Conservation (phyloP, 2,888 invertebrate genomes). For the Napeogenes sylphis region DNA sequence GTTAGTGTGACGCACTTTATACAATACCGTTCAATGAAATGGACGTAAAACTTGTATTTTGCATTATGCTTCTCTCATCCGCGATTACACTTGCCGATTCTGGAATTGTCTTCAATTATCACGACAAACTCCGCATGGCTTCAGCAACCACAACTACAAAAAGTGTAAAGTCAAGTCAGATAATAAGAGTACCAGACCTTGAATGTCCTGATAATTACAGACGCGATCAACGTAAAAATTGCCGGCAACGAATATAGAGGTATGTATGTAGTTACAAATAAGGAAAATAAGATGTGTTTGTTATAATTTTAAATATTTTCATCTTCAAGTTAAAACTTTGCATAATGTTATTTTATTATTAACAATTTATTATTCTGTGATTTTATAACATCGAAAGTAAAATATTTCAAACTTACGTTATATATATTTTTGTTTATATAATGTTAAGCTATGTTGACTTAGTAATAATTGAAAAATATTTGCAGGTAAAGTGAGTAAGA, state of each 20-base stretch:
- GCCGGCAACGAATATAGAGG: slow-evolving; percentile 50
- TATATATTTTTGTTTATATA: too few species aligned
- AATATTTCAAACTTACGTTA: too few species aligned
- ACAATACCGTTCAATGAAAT: slow-evolving; percentile 47
- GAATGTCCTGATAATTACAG: slow-evolving; percentile 47
- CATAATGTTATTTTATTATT: too few species aligned
- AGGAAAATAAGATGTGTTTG: background rate
- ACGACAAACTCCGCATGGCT: slow-evolving; percentile 46
- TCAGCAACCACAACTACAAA: slow-evolving; percentile 35
- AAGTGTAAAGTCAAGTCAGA: slow-evolving; percentile 43
- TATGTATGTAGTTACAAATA: slow-evolving; percentile 16
- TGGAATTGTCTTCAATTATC: slow-evolving; percentile 47
- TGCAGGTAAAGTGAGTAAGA: too few species aligned
- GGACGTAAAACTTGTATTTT: slow-evolving; percentile 51
- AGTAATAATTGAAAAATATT: too few species aligned
- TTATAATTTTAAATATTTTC: too few species aligned
- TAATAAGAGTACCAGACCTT: slow-evolving; percentile 57
- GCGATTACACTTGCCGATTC: slow-evolving; percentile 33
- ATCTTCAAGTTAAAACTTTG: too few species aligned
- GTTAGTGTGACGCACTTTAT: slow-evolving; percentile 45
- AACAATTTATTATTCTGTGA: too few species aligned
- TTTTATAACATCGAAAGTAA: too few species aligned
- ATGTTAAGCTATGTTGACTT: too few species aligned
- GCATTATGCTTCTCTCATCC: slow-evolving; percentile 39
- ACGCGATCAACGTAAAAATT: slow-evolving; percentile 48